These are phyloP conservation scores for Molossus alvarezi DNA, from an alignment of 2,797 vertebrate genomes.

Conservation along the genomic window DNA sequence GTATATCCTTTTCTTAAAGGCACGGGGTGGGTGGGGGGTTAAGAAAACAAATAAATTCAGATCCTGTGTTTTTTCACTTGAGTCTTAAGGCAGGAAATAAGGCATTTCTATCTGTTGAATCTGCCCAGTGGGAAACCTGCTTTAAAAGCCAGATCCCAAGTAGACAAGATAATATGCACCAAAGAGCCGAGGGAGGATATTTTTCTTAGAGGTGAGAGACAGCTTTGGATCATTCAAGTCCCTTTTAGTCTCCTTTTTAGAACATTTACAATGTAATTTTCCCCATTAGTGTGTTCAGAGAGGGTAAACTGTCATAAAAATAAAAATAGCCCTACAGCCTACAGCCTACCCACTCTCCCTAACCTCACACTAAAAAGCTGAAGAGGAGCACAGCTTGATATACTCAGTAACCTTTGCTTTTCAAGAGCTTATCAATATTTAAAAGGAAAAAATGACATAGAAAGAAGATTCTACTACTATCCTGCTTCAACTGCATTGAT, in stretches of 20 bases:
- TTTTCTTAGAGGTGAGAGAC: conserved; percentile 62
- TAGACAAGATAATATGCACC: conserved; percentile 44
- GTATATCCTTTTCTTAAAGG: conserved; percentile 64
- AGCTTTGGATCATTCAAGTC: conserved; percentile 55
- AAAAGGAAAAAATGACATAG: conserved; percentile 32
- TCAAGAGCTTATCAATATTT: conserved; percentile 57
- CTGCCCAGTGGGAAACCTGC: conserved; percentile 60
- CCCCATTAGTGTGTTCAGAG: conserved; percentile 61
- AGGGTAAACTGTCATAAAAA: conserved; percentile 70
- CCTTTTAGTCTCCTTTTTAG: conserved; percentile 60
- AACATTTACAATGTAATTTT: conserved; percentile 69
- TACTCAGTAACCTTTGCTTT: background rate
- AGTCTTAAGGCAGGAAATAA: conserved; percentile 62
- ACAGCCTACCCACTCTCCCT: conserved; percentile 18
- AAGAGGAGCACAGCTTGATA: conserved; percentile 15
- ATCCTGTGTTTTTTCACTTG: conserved; percentile 74
- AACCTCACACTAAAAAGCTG: background rate
- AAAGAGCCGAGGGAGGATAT: conserved; percentile 33
- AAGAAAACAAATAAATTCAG: conserved; percentile 20
- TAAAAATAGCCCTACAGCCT: conserved; percentile 56
- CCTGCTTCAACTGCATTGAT: background rate
- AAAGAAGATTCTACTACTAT: background rate
- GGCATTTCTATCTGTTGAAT: conserved; percentile 50
- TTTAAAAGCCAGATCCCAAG: conserved; percentile 70
- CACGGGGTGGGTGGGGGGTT: background rate